A percentile compares a stretch with the other conserved stretches of the same genome.
phyloP scores from a whole-genome alignment of 2,113 vertebrate species.

The Xyrauchen texanus region DNA sequence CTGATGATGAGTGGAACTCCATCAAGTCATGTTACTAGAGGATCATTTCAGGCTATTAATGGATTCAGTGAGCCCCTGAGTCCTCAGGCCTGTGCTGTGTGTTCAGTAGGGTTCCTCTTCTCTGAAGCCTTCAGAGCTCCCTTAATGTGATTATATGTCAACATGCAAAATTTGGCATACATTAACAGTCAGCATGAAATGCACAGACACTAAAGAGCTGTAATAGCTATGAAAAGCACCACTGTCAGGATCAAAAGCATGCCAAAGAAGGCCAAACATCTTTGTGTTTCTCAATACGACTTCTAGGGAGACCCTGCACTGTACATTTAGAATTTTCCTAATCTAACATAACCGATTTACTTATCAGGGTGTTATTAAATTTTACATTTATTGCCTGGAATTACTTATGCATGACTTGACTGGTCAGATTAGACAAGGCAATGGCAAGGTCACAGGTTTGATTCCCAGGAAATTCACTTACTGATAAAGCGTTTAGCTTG shows the following conservation, averaged over 20 bases:
- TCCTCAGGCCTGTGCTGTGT: slow-evolving; percentile 15
- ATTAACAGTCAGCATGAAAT: too few relatives aligned
- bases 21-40: background rate
- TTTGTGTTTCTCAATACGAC: too few relatives aligned
- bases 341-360: background rate
- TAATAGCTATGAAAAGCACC: background rate
- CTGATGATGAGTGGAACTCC: background rate
- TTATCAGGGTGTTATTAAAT: too few relatives aligned
- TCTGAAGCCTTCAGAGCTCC: slow-evolving; percentile 11
- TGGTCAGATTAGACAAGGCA: background rate
- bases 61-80: background rate
- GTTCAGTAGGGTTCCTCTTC: background rate
- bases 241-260: background rate
- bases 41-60: slow-evolving; percentile 17
- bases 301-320: too few relatives aligned
- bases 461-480: too few relatives aligned
- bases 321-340: background rate
- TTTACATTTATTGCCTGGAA: too few relatives aligned
- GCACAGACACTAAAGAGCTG: too few relatives aligned
- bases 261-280: too few relatives aligned
- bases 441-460: too few relatives aligned
- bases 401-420: background rate
- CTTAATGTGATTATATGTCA: slow-evolving; percentile 26
- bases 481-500: too few relatives aligned
- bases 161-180: background rate